These are phyloP conservation scores for Cenopis cana DNA, from an alignment of 2,888 invertebrate genomes.

Conservation along the genomic window DNA sequence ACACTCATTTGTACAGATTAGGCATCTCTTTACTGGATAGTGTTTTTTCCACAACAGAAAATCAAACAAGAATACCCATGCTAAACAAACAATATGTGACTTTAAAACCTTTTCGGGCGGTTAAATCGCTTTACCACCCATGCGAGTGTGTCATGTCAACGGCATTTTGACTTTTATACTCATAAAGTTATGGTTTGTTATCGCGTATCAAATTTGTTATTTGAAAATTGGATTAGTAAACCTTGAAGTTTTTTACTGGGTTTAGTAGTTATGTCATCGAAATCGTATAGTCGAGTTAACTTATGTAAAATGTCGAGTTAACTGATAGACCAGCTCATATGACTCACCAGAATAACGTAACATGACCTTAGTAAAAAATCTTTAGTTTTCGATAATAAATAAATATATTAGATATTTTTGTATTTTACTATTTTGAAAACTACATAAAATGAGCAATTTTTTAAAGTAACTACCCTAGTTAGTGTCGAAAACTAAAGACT, in stretches of 20 bases:
- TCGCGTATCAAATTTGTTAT: background rate
- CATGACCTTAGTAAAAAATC: too few species aligned
- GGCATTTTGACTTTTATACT: constrained; percentile 7
- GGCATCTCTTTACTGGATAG: background rate
- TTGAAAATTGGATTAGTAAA: constrained; percentile 33
- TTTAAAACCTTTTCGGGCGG: constrained; percentile 25
- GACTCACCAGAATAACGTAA: too few species aligned
- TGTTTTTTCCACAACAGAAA: background rate
- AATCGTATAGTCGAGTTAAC: too few species aligned
- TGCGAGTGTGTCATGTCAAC: background rate
- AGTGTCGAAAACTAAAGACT: too few species aligned
- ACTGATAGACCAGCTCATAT: too few species aligned
- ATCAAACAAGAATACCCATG: constrained; percentile 18
- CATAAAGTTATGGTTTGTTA: background rate
- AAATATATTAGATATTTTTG: too few species aligned
- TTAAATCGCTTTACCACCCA: constrained; percentile 21
- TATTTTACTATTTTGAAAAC: too few species aligned
- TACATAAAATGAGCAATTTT: too few species aligned
- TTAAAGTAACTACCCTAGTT: too few species aligned
- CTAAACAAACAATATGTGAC: constrained; percentile 11
- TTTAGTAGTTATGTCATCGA: background rate
- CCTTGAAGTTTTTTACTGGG: constrained; percentile 17
- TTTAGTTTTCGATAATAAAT: too few species aligned
- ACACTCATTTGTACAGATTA: too few species aligned
- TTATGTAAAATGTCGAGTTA: too few species aligned